Percentiles rank a stretch among this genome's conserved stretches.
Evolutionary conservation across 2,113 vertebrate genomes (phyloP).

Genomic region (Indicator maculatus): DNA sequence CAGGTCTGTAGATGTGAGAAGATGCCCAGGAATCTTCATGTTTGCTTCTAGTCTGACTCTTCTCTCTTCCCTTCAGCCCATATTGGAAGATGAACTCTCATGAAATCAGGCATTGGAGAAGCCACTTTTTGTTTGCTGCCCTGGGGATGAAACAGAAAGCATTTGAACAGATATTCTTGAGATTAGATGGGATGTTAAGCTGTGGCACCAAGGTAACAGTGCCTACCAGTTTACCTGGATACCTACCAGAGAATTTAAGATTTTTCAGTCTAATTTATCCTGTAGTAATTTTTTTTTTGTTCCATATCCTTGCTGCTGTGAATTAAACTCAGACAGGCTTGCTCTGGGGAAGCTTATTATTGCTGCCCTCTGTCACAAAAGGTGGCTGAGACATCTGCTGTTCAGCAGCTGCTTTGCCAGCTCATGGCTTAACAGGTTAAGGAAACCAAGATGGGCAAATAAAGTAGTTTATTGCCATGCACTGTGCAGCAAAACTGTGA

Average conservation of each 20-base stretch:
- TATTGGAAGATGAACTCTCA: neutral
- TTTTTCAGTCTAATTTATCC: neutral
- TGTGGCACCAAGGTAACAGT: neutral
- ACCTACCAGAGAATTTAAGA: neutral
- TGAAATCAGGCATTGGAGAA: neutral
- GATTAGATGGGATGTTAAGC: neutral
- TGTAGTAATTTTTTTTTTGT: neutral
- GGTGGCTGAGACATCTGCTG: neutral
- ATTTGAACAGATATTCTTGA: neutral
- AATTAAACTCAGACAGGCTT: neutral
- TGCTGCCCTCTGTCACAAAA: neutral
- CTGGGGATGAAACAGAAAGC: neutral
- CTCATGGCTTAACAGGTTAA: neutral
- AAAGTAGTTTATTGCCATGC: neutral
- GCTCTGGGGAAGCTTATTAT: neutral
- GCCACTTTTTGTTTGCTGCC: neutral
- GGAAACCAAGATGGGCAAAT: neutral
- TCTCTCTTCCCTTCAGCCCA: neutral
- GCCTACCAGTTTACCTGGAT: neutral
- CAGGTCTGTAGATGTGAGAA: neutral
- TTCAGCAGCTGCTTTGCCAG: neutral
- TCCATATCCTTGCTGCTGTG: neutral
- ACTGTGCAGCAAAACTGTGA: neutral
- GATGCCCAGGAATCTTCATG: neutral
- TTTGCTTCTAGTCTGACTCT: neutral